Conservation (phyloP, 2,888 invertebrate genomes). For the Drosophila monieri region DNA sequence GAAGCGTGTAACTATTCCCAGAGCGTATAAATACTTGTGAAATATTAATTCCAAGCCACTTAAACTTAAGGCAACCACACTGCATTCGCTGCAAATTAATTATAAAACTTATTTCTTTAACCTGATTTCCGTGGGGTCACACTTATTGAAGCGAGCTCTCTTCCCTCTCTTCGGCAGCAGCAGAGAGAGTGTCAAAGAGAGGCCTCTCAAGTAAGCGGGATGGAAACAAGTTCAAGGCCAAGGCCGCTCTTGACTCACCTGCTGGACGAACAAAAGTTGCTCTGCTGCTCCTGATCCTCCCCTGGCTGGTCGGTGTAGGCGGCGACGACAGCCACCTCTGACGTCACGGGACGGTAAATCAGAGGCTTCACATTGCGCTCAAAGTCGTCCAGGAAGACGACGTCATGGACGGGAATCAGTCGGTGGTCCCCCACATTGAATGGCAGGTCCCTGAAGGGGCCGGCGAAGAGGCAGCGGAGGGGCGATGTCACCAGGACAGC, state of each 20-base stretch:
- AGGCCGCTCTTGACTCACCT: constrained; percentile 55
- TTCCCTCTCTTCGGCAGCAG: no score
- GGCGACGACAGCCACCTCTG: constrained; percentile 43
- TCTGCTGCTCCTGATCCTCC: constrained; percentile 13
- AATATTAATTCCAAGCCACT: no score
- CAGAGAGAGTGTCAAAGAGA: background rate
- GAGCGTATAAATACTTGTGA: no score
- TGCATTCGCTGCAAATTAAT: constrained; percentile 5
- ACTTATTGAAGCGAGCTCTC: no score
- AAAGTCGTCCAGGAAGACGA: constrained; percentile 80
- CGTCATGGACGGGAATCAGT: constrained; percentile 79
- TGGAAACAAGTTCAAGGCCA: constrained; percentile 61
- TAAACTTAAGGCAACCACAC: no score
- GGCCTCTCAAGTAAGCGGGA: background rate
- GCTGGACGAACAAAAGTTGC: constrained; percentile 24
- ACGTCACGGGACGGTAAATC: constrained; percentile 76
- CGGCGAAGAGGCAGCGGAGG: constrained; percentile 80
- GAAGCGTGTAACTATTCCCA: no score
- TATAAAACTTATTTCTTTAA: no score
- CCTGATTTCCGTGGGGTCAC: background rate
- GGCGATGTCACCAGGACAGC: constrained; percentile 67
- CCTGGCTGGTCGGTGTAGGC: constrained; percentile 18
- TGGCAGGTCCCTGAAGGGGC: constrained; percentile 81
- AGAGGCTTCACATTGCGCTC: constrained; percentile 77
- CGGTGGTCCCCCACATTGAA: constrained; percentile 76